phyloP scores from a whole-genome alignment of 2,113 vertebrate species.

The Hippocampus abdominalis region DNA sequence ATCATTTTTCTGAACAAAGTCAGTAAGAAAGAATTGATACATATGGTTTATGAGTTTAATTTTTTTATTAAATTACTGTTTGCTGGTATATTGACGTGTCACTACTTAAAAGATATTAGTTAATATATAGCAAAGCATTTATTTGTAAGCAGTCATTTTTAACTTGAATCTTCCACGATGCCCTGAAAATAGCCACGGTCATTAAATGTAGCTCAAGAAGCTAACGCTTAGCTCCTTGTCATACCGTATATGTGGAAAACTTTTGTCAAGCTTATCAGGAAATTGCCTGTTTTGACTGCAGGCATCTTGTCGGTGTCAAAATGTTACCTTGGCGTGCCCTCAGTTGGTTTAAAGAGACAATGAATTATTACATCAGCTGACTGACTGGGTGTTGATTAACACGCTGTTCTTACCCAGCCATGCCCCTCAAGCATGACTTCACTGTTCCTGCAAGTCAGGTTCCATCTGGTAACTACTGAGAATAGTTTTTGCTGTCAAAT shows the following conservation, averaged over 20 bases:
- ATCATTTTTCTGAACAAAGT: no score
- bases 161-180: no score
- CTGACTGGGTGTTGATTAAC: conserved; percentile 15
- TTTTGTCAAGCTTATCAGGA: background rate
- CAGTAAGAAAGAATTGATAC: no score
- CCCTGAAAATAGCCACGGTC: no score
- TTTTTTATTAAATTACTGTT: no score
- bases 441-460: conserved; percentile 54
- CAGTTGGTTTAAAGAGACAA: background rate
- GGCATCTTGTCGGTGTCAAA: background rate
- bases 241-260: background rate
- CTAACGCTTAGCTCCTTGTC: background rate
- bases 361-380: background rate
- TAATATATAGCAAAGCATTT: no score
- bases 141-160: no score
- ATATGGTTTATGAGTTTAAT: no score
- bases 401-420: conserved; percentile 21
- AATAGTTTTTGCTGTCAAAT: conserved; percentile 34
- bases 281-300: background rate
- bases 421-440: conserved; percentile 5
- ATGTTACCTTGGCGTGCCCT: background rate
- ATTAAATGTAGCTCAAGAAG: no score
- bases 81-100: no score
- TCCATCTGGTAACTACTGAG: conserved; percentile 28
- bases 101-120: no score